Evolutionary conservation across 2,797 vertebrate species (phyloP), one percentile per base, ranked within the genome.

Genomic region (Acipenser ruthenus): DNA sequence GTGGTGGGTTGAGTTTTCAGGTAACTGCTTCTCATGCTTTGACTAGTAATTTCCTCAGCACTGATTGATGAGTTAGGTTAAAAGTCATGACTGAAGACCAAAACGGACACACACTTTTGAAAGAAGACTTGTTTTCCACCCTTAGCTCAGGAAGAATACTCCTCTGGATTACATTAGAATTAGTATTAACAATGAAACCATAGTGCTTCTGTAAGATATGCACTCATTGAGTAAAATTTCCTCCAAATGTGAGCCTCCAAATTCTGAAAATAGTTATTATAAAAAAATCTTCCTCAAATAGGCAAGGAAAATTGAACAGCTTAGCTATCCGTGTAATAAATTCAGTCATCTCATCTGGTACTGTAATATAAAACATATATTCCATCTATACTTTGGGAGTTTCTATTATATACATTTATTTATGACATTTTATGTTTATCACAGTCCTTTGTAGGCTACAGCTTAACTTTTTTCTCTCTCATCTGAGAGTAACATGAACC

Each of bases 1-100:
- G 37, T 37, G 37, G 37, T 4, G 37, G 37, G 3, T 37, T 37
- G 37, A 37, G 37, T 68, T 79, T 77, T 73, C 63, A 37, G 71
- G 72, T 69, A 67, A 75, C 65, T 4, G 0, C 58, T 75, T 69
- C 51, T 55, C 74, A 72, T 70, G 61, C 6, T 66, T 10, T 68
- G 62, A 77, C 67, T 58, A 77, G 47, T 69, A 72, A 68, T 86
- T 88, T 84, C 74, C 67, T 76, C 69, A 69, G 48, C 64, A 69
- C 10, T 74, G 67, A 78, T 63, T 60, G 74, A 71, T 71, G 65
- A 63, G 64, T 50, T 70, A 70, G 69, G 68, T 76, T 76, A 75
- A 73, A 77, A 81, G 10, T 73, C 74, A 75, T 23, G 63, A 68
- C 62, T 63, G 64, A 64, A 67, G 68, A 59, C 13, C 67, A 53